phyloP scores from a whole-genome alignment of 2,797 vertebrate genomes.

The Diceros bicornis region DNA sequence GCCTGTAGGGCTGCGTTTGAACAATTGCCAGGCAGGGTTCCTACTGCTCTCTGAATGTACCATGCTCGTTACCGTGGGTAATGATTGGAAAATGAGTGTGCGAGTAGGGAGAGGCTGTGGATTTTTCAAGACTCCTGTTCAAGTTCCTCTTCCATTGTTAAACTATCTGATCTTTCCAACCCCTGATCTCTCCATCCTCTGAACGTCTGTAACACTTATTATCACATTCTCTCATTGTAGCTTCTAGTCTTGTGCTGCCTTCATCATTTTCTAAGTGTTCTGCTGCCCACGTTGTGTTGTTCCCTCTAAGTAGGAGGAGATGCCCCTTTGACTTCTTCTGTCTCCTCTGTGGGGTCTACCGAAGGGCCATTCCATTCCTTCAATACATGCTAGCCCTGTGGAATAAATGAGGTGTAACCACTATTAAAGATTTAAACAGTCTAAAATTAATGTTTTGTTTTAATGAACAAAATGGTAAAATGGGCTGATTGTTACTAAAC shows the following conservation, averaged over 20 bases:
- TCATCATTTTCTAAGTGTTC: neutral
- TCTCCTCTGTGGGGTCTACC: neutral
- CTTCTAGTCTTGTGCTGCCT: conserved; percentile 22
- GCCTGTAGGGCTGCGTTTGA: neutral
- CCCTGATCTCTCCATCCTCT: neutral
- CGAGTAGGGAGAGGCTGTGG: neutral
- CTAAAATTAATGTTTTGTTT: conserved; percentile 61
- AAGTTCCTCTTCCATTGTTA: conserved; percentile 66
- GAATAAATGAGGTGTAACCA: conserved; percentile 43
- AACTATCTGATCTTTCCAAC: conserved; percentile 24
- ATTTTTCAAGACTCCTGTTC: conserved; percentile 46
- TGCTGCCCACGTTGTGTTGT: neutral
- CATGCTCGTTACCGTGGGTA: conserved; percentile 52
- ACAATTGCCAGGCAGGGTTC: conserved; percentile 33
- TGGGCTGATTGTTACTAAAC: conserved; percentile 1
- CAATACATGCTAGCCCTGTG: conserved; percentile 38
- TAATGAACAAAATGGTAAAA: neutral
- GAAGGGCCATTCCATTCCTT: neutral
- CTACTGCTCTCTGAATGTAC: conserved; percentile 38
- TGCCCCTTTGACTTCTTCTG: neutral
- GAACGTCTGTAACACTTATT: neutral
- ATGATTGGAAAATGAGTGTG: conserved; percentile 70
- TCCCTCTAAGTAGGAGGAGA: neutral
- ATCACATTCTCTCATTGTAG: neutral
- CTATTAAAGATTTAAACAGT: neutral